Percentiles rank a stretch among this genome's conserved stretches.
Conservation (phyloP, 2,888 invertebrate genomes). For the Microctonus aethiopoides region DNA sequence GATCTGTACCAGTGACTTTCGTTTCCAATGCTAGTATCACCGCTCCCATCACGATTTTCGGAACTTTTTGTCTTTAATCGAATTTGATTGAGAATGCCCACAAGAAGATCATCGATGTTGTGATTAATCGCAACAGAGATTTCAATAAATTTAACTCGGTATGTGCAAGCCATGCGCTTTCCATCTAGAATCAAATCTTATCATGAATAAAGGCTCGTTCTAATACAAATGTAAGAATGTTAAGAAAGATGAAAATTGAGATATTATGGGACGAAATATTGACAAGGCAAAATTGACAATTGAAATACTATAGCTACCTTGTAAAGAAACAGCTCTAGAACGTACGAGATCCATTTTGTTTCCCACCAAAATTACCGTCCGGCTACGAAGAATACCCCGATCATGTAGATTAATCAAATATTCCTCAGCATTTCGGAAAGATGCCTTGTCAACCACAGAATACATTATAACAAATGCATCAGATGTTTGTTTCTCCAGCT, state of each 20-base stretch:
- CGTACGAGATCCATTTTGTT: conserved; percentile 95
- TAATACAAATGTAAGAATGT: no score
- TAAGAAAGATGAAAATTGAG: no score
- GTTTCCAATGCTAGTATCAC: conserved; percentile 43
- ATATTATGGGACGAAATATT: not conserved
- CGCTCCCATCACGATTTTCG: conserved; percentile 59
- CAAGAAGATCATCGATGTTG: conserved; percentile 94
- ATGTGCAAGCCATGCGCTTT: conserved; percentile 90
- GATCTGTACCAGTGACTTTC: conserved; percentile 86
- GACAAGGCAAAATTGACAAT: no score
- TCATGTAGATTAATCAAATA: conserved; percentile 83
- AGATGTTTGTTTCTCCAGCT: conserved; percentile 79
- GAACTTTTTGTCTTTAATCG: conserved; percentile 77
- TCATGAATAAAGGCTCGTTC: no score
- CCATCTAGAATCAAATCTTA: conserved; percentile 82
- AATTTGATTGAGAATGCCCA: conserved; percentile 92
- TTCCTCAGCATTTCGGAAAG: conserved; percentile 85
- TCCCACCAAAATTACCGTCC: conserved; percentile 88
- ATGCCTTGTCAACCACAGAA: conserved; percentile 91
- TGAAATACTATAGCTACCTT: conserved; percentile 74
- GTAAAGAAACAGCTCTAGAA: conserved; percentile 87
- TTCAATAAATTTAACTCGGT: conserved; percentile 93
- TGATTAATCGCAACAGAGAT: conserved; percentile 97
- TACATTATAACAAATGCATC: conserved; percentile 91
- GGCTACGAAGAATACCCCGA: conserved; percentile 79